Evolutionary conservation across 2,797 vertebrate species (phyloP).

Genomic region (Lutjanus campechanus): DNA sequence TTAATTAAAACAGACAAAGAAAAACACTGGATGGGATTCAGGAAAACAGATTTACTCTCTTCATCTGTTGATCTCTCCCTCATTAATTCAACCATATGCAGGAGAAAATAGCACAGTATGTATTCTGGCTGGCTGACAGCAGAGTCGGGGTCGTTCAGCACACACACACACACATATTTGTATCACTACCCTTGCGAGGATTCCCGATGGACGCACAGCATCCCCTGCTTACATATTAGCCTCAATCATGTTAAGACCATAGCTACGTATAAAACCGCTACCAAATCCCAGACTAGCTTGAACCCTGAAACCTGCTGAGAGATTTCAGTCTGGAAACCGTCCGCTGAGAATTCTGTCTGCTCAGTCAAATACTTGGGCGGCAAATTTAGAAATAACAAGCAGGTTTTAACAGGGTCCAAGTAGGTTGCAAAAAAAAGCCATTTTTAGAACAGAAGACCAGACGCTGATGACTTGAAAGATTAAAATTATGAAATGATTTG

Average conservation of each 20-base stretch:
- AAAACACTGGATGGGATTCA: slow-evolving; percentile 65
- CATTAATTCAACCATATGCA: slow-evolving; percentile 71
- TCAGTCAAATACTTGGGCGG: not conserved
- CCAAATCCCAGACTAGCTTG: not conserved
- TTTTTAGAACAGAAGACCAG: no score
- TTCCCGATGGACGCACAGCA: not conserved
- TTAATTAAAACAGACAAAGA: slow-evolving; percentile 71
- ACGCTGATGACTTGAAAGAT: no score
- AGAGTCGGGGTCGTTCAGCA: slow-evolving; percentile 13
- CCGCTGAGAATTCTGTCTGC: not conserved
- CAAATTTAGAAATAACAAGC: no score
- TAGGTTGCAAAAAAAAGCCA: no score
- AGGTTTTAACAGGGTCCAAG: no score
- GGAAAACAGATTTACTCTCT: slow-evolving; percentile 64
- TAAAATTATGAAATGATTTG: no score
- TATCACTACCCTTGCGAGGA: slow-evolving; percentile 15
- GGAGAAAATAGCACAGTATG: slow-evolving; percentile 53
- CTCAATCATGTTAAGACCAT: not conserved
- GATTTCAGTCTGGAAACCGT: not conserved
- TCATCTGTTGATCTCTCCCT: slow-evolving; percentile 56
- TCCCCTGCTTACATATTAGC: not conserved
- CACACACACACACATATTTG: slow-evolving; percentile 2
- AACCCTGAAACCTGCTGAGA: not conserved
- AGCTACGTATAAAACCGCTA: not conserved
- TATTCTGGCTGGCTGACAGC: slow-evolving; percentile 51